Evolutionary conservation across 2,888 invertebrate species (phyloP), one percentile per base, ranked within the genome.

Genomic region (Troilus luridus): DNA sequence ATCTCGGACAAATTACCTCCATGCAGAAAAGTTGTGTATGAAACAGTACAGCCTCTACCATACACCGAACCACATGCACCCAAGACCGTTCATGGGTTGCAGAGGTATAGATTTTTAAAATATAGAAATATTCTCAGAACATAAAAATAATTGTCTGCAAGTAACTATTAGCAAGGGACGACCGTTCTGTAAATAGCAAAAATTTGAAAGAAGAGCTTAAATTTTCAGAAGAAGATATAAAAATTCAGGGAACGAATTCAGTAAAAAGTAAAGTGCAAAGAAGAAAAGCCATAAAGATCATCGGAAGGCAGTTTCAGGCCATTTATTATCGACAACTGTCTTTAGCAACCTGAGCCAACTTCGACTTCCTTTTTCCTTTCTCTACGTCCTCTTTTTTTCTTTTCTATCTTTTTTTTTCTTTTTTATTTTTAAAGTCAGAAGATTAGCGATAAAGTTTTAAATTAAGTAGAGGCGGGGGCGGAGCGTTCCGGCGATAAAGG

Each of bases 381-480:
- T 77, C 41, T 41, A 41, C 27, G 8, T 81, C 21, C 85, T 85
- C 56, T 56, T 81, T 81, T 81, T 81, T 54, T 11, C 14, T 24
- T 81, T 81, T 54, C 19, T 64, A n/a, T 67, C 24, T 12, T 67
- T 67, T 60, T 17, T 14, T 60, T 17, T 17, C 24, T 14, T 85
- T 85, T 85, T 85, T n/a, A 85, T 85, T 85, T 85, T 85, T n/a
- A 85, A 85, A 85, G 85, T 85, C 85, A 85, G 85, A 85, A 85
- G 85, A 85, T 85, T 85, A 85, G 85, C 85, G 85, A 85, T 85
- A 85, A 85, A 85, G 85, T 85, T 85, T 85, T 85, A 85, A 85
- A 85, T 85, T 85, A 85, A 85, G 85, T 85, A 85, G 67, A 64
- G 89, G n/a, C 17, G 89, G 89, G 89, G 54, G 6, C 0, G 89